Evolutionary conservation across 2,888 invertebrate genomes (phyloP).

Genomic region (Deilephila elpenor): DNA sequence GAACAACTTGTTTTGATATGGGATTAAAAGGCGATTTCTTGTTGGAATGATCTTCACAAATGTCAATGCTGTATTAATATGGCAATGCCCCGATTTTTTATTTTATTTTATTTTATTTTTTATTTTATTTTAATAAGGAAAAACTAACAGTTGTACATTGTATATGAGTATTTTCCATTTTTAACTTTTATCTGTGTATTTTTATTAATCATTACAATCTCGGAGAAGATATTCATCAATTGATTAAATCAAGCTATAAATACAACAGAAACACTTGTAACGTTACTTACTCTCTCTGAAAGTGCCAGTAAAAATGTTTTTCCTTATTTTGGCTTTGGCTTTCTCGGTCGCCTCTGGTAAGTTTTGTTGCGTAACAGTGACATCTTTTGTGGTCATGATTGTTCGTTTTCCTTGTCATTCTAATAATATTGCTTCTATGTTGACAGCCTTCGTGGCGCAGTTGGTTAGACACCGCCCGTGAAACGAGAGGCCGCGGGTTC

Average conservation of each 20-base stretch:
- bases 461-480: no score
- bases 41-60: background rate
- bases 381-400: background rate
- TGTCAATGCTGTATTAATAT: background rate
- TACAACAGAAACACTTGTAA: background rate
- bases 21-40: background rate
- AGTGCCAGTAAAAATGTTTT: constrained; percentile 6
- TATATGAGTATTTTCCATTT: no score
- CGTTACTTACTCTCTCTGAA: background rate
- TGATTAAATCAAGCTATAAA: background rate
- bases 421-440: background rate
- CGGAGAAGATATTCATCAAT: background rate
- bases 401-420: background rate
- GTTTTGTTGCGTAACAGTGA: background rate
- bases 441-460: no score
- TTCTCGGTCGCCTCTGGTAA: constrained; percentile 1
- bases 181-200: background rate
- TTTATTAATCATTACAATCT: background rate
- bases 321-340: constrained; percentile 6
- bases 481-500: no score
- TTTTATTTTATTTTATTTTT: no score
- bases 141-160: no score
- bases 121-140: no score
- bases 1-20: no score
- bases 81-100: background rate